phyloP scores from a whole-genome alignment of 2,113 vertebrate genomes.

The Willisornis vidua region DNA sequence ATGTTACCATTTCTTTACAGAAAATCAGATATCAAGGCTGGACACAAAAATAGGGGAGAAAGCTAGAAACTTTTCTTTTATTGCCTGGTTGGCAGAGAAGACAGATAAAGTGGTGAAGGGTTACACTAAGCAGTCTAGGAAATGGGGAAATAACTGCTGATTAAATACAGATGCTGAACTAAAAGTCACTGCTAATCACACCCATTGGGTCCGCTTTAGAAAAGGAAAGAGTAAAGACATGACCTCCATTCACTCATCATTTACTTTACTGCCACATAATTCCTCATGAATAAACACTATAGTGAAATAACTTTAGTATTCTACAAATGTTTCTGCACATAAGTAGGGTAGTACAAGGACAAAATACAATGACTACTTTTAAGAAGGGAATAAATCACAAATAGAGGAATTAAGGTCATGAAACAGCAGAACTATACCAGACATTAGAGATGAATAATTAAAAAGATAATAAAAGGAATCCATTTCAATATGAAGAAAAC shows the following conservation, averaged over 20 bases:
- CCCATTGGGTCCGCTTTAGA: conserved; percentile 18
- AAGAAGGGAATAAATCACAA: conserved; percentile 41
- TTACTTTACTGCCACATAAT: background rate
- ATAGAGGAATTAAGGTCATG: background rate
- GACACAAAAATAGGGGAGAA: background rate
- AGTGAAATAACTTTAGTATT: conserved; percentile 32
- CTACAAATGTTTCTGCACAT: conserved; percentile 44
- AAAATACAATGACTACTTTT: background rate
- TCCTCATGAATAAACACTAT: background rate
- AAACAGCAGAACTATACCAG: background rate
- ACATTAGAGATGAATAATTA: background rate
- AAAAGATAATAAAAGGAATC: background rate
- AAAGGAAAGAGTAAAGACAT: conserved; percentile 25
- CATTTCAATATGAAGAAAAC: background rate
- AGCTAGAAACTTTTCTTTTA: conserved; percentile 40
- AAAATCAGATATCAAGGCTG: conserved; percentile 31
- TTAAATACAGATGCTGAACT: conserved; percentile 72
- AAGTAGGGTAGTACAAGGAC: conserved; percentile 14
- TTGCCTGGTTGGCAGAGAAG: conserved; percentile 13
- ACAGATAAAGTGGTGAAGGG: conserved; percentile 51
- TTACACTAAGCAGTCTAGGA: conserved; percentile 67
- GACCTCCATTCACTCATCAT: background rate
- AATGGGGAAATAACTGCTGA: conserved; percentile 66
- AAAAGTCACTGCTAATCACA: conserved; percentile 64
- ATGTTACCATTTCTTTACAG: conserved; percentile 13